Evolutionary conservation across 2,888 invertebrate species (phyloP).

Genomic region (Stenoptilia bipunctidactyla): DNA sequence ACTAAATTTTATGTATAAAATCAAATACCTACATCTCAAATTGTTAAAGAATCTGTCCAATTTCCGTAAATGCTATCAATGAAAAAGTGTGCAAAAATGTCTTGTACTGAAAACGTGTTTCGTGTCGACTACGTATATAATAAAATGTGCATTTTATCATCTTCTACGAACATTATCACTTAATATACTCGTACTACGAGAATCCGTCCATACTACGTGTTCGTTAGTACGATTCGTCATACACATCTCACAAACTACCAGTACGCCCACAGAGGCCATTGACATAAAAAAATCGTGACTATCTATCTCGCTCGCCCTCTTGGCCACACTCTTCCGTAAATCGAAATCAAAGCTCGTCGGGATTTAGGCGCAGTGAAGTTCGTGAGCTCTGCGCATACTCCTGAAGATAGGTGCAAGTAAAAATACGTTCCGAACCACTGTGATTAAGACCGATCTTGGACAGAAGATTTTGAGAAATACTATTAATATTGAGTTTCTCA

Average conservation of each 20-base stretch:
- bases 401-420: conserved; percentile 40
- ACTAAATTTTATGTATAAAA: too few species aligned
- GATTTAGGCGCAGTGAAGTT: conserved; percentile 55
- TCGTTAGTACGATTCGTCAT: not conserved
- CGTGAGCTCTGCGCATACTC: conserved; percentile 22
- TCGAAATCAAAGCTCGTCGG: conserved; percentile 71
- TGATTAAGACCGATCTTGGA: too few species aligned
- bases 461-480: too few species aligned
- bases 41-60: too few species aligned
- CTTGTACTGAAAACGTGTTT: too few species aligned
- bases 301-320: conserved; percentile 38
- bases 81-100: too few species aligned
- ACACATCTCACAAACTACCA: conserved; percentile 18
- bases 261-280: conserved; percentile 61
- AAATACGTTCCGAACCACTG: conserved; percentile 33
- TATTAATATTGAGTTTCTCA: too few species aligned
- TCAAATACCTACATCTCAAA: too few species aligned
- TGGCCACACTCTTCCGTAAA: conserved; percentile 63
- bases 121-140: too few species aligned
- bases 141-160: too few species aligned
- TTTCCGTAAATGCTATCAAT: too few species aligned
- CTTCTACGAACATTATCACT: too few species aligned
- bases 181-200: conserved; percentile 23
- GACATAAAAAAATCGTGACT: conserved; percentile 53
- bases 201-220: conserved; percentile 8